Base-by-base conservation (phyloP, 2,888 invertebrate species). In the Hemaris fuciformis region DNA sequence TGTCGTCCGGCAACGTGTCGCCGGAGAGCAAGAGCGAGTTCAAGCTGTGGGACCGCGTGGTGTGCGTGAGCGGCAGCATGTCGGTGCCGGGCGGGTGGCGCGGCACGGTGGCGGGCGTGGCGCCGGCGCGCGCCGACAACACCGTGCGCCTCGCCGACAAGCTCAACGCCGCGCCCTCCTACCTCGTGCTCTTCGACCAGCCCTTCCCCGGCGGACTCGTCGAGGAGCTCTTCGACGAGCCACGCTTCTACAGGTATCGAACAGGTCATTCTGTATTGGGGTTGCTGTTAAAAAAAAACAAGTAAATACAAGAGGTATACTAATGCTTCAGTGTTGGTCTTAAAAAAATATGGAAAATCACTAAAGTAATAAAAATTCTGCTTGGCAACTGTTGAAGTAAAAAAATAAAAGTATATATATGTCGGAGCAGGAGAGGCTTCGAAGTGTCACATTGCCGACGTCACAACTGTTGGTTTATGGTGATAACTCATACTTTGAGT, bases 41-140 rank as follows among this genome's bases (percentile, higher is more conserved):
- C 87, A 79, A 90, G 65, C 80, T 99, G 64, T 95, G 96, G 76
- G 99, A 99, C 89, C 94, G 99, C 59, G 95, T 99, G 53, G 95
- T 98, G 3, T 95, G 96, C 77, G 95, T 96, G 0, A 93, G 96
- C 31, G 94, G 94, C 34, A 94, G 95, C 59, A 96, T 95, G 77
- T 94, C 96, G 0, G 97, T 97, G 15, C 98, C 98, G 0, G 85
- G 96, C 4, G 99, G 98, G 0, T 91, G 94, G 8, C 94, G 95
- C 66, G 99, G 99, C 27, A 98, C 98, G 0, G 92, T 99, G 0
- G 95, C 97, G n/a, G 97, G 94, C 0, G 91, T 96, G 7, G 85
- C 46, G 67, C 79, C 87, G 42, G 69, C 79, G 74, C 70, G 80
- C 80, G 63, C 80, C 75, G 76, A 77, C 79, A 94, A 74, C 81